Evolutionary conservation across 2,113 vertebrate species (phyloP).

Genomic region (Choloepus hoffmanni): DNA sequence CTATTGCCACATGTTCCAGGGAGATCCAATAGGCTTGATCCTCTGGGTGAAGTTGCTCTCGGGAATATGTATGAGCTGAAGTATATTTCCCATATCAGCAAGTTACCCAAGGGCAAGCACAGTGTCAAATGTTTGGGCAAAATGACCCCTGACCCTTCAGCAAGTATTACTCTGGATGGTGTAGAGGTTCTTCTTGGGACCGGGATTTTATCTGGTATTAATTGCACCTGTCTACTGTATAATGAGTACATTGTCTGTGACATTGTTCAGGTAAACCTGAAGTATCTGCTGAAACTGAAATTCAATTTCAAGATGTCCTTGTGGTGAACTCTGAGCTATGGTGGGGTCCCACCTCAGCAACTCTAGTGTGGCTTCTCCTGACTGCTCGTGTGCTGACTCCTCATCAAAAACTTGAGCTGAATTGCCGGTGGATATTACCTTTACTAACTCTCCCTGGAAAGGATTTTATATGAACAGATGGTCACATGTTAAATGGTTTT

Average conservation of each 20-base stretch:
- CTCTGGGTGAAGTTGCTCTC: constrained; percentile 97
- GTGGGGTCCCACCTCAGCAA: not conserved
- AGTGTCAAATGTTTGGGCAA: constrained; percentile 99
- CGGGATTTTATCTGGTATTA: constrained; percentile 92
- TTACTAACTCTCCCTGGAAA: constrained; percentile 77
- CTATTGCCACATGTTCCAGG: constrained; percentile 98
- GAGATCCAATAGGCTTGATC: constrained; percentile 94
- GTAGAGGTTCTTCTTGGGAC: constrained; percentile 95
- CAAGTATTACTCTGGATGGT: constrained; percentile 90
- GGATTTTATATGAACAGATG: constrained; percentile 73
- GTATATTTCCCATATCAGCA: constrained; percentile 96
- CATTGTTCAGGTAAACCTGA: constrained; percentile 96
- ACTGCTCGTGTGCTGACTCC: constrained; percentile 58
- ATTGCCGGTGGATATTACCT: constrained; percentile 63
- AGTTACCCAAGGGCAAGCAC: constrained; percentile 98
- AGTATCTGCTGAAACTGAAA: constrained; percentile 98
- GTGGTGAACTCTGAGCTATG: constrained; percentile 89
- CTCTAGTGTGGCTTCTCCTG: not conserved
- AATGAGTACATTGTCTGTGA: constrained; percentile 99
- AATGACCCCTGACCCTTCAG: constrained; percentile 94
- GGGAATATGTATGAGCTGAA: constrained; percentile 99
- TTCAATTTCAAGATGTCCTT: constrained; percentile 98
- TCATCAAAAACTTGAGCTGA: constrained; percentile 72
- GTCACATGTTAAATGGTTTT: constrained; percentile 69
- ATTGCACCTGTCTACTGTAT: constrained; percentile 97